Conservation (phyloP, 2,113 vertebrate species). For the Euleptes europaea region DNA sequence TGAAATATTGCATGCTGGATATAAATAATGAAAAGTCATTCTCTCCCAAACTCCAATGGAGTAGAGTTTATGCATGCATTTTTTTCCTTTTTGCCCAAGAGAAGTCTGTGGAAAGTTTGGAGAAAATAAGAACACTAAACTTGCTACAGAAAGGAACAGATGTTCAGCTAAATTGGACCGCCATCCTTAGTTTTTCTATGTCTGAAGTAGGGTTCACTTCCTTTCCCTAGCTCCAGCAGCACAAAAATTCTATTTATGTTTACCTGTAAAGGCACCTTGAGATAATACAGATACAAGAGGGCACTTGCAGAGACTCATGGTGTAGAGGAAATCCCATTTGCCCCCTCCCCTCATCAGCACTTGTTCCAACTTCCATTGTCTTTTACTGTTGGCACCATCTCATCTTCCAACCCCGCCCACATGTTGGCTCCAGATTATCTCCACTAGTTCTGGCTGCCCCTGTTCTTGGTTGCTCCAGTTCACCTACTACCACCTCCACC, state of each 20-base stretch:
- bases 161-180: not conserved
- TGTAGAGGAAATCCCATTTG: too few relatives aligned
- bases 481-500: too few relatives aligned
- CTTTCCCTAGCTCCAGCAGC: not conserved
- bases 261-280: too few relatives aligned
- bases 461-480: too few relatives aligned
- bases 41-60: constrained; percentile 22
- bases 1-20: constrained; percentile 52
- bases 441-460: not conserved
- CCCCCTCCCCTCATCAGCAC: too few relatives aligned
- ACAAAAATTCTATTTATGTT: not conserved
- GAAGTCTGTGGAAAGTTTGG: constrained; percentile 23
- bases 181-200: not conserved
- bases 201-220: not conserved
- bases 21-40: constrained; percentile 40
- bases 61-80: constrained; percentile 28
- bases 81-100: constrained; percentile 15
- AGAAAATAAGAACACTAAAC: not conserved
- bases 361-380: too few relatives aligned
- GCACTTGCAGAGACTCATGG: too few relatives aligned
- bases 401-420: too few relatives aligned
- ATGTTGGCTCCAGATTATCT: not conserved
- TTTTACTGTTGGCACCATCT: too few relatives aligned
- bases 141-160: not conserved
- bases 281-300: too few relatives aligned